These are phyloP conservation scores for Aporophyla lueneburgensis DNA, from an alignment of 2,888 invertebrate genomes.

Conservation along the genomic window DNA sequence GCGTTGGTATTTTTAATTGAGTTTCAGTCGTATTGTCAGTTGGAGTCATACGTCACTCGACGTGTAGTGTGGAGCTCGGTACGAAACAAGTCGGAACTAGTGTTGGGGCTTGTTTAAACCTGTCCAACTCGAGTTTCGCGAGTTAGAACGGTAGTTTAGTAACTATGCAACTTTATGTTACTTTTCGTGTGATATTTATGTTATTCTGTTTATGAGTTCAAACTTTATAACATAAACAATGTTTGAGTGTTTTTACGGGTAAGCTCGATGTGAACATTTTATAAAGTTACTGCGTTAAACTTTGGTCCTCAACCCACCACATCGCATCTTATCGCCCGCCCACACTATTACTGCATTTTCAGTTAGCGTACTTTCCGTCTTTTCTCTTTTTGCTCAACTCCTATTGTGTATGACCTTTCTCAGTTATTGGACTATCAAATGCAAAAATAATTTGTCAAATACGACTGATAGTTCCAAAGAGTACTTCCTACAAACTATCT, in stretches of 20 bases:
- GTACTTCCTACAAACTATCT: too few relatives aligned
- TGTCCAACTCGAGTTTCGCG: conserved; percentile 2
- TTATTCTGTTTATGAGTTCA: not conserved
- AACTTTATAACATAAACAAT: not conserved
- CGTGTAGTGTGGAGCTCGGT: not conserved
- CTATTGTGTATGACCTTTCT: too few relatives aligned
- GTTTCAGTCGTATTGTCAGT: conserved; percentile 1
- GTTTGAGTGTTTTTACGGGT: not conserved
- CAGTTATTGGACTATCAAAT: too few relatives aligned
- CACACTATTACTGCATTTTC: too few relatives aligned
- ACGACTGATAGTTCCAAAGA: too few relatives aligned
- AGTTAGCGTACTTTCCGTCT: too few relatives aligned
- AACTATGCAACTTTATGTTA: conserved; percentile 4
- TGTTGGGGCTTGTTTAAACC: conserved; percentile 11
- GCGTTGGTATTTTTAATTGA: conserved; percentile 23
- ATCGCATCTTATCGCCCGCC: too few relatives aligned
- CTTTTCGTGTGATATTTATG: not conserved
- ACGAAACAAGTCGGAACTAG: not conserved
- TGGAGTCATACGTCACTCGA: not conserved
- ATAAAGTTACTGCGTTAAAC: not conserved
- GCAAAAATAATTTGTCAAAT: too few relatives aligned
- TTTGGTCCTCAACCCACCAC: not conserved
- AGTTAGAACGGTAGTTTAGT: conserved; percentile 6
- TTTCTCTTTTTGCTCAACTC: too few relatives aligned
- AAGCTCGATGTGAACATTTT: not conserved